A percentile compares a stretch with the other conserved stretches of the same genome.
phyloP scores from a whole-genome alignment of 2,888 invertebrate genomes.

The Eilema depressum region DNA sequence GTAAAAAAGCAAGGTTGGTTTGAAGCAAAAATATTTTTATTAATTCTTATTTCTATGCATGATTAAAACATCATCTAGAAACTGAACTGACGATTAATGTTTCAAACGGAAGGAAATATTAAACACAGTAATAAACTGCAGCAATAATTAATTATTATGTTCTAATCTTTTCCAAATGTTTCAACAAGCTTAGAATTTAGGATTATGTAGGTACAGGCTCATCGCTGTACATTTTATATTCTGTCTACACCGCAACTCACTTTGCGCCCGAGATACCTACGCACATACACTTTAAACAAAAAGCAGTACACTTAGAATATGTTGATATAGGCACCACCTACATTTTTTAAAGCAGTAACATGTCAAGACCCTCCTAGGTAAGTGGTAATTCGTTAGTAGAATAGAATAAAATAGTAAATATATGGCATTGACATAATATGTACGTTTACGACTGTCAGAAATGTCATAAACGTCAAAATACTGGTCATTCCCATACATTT shows the following conservation, averaged over 20 bases:
- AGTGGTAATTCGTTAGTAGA: too few relatives aligned
- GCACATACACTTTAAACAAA: background rate
- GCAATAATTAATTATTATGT: background rate
- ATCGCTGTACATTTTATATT: background rate
- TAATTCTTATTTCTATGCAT: background rate
- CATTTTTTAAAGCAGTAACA: background rate
- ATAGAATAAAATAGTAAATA: too few relatives aligned
- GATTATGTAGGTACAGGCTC: background rate
- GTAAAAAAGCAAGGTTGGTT: background rate
- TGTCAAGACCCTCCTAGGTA: background rate
- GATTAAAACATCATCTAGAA: background rate
- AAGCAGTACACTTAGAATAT: background rate
- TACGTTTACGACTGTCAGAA: too few relatives aligned
- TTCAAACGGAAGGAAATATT: background rate
- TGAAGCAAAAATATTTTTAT: background rate
- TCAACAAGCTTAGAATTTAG: background rate
- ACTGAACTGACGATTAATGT: background rate
- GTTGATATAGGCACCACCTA: background rate
- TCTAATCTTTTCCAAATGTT: background rate
- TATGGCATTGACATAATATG: too few relatives aligned
- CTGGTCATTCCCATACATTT: too few relatives aligned
- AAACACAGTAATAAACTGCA: background rate
- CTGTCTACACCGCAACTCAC: background rate
- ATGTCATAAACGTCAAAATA: too few relatives aligned
- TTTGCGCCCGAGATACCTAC: background rate